Conservation (phyloP, 2,797 vertebrate species). For the Toxotes lorentzi region DNA sequence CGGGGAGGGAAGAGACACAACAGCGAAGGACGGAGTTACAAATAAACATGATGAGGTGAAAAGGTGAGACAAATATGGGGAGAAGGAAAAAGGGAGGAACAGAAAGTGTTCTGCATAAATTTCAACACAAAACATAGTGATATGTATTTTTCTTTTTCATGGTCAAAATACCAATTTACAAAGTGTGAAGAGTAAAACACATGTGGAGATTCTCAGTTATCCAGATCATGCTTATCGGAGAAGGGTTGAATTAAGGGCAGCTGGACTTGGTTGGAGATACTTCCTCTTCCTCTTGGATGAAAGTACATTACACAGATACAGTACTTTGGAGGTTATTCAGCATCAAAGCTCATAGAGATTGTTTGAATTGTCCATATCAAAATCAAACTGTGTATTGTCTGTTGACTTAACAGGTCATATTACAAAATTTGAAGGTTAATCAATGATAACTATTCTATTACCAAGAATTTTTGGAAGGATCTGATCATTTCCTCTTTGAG, state of each 20-base stretch:
- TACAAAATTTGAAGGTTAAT: not conserved
- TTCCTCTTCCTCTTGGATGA: not conserved
- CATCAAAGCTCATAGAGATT: not conserved
- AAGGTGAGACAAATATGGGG: not conserved
- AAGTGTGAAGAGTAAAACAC: not conserved
- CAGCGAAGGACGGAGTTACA: not conserved
- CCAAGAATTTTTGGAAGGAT: not conserved
- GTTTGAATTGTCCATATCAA: not conserved
- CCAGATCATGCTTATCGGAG: not conserved
- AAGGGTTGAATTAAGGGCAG: not conserved
- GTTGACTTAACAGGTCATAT: not conserved
- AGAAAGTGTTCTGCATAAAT: not conserved
- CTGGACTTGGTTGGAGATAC: not conserved
- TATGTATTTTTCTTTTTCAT: too few relatives aligned
- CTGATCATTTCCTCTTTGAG: not conserved
- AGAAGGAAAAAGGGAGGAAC: not conserved
- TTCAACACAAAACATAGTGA: not conserved
- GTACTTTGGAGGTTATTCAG: not conserved
- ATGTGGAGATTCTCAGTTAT: not conserved
- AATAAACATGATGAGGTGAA: constrained; percentile 9
- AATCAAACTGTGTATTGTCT: not conserved
- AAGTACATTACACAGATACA: not conserved
- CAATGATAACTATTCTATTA: not conserved
- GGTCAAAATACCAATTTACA: not conserved
- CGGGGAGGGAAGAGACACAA: not conserved